A percentile compares a stretch with the other conserved stretches of the same genome.
These are phyloP conservation scores for Nixonia krombeini DNA, from an alignment of 1,140 invertebrate genomes.

Conservation along the genomic window DNA sequence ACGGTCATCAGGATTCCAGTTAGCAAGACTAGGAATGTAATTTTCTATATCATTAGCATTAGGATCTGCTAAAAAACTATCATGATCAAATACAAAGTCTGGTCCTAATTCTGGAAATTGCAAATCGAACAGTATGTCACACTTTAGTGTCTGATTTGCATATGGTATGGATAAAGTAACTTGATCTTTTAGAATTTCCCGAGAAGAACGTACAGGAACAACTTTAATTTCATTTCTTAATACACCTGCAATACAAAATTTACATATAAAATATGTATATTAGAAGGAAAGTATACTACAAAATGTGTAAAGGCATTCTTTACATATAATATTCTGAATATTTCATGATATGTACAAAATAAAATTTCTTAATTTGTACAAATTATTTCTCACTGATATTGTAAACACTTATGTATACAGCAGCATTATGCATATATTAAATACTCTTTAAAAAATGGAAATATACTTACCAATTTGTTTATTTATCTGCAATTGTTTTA, in stretches of 20 bases:
- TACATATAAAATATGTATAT: too few species aligned
- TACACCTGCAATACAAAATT: constrained; percentile 40
- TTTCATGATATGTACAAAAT: too few species aligned
- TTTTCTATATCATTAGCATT: constrained; percentile 67
- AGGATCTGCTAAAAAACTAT: constrained; percentile 71
- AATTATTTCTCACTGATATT: too few species aligned
- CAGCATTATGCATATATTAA: not conserved
- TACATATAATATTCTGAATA: constrained; percentile 3
- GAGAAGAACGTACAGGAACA: not conserved
- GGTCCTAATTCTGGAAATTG: constrained; percentile 60
- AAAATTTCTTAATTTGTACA: too few species aligned
- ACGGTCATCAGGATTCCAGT: constrained; percentile 72
- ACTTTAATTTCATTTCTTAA: constrained; percentile 30
- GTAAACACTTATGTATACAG: too few species aligned
- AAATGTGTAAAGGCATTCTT: too few species aligned
- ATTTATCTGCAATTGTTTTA: constrained; percentile 11
- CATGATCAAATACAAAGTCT: constrained; percentile 73
- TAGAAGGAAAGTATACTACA: too few species aligned
- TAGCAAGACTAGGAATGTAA: constrained; percentile 73
- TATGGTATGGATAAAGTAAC: constrained; percentile 65
- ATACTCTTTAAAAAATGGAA: not conserved
- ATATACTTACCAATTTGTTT: constrained; percentile 26
- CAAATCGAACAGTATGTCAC: constrained; percentile 63
- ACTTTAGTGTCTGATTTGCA: constrained; percentile 56
- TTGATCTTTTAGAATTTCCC: constrained; percentile 50